Conservation (phyloP, 2,888 invertebrate species). For the Orgyia antiqua region DNA sequence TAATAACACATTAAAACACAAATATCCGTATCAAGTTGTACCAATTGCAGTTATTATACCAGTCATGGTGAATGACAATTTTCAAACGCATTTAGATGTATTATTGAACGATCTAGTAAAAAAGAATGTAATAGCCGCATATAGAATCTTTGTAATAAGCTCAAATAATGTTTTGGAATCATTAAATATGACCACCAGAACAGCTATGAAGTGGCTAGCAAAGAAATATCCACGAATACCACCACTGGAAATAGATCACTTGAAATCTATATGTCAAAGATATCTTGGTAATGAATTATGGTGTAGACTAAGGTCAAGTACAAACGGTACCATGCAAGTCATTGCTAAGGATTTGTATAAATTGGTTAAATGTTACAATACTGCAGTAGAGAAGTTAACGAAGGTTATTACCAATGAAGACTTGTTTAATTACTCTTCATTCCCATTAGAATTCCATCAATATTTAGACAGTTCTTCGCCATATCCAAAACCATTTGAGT, state of each 20-base stretch:
- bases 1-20: slow-evolving; percentile 46
- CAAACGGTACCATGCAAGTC: slow-evolving; percentile 50
- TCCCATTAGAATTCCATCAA: slow-evolving; percentile 81
- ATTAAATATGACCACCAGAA: slow-evolving; percentile 48
- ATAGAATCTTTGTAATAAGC: slow-evolving; percentile 50
- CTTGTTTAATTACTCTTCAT: slow-evolving; percentile 77
- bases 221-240: slow-evolving; percentile 67
- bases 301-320: slow-evolving; percentile 66
- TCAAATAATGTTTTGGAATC: slow-evolving; percentile 42
- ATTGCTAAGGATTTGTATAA: slow-evolving; percentile 76
- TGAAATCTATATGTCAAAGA: slow-evolving; percentile 74
- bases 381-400: slow-evolving; percentile 80
- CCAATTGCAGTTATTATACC: slow-evolving; percentile 60
- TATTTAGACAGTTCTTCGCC: slow-evolving; percentile 68
- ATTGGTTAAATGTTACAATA: slow-evolving; percentile 82
- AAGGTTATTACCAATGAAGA: slow-evolving; percentile 79
- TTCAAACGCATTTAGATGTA: slow-evolving; percentile 35
- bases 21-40: slow-evolving; percentile 58
- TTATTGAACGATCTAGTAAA: slow-evolving; percentile 38
- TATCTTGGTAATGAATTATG: slow-evolving; percentile 81
- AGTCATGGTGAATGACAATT: slow-evolving; percentile 25
- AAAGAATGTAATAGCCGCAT: slow-evolving; percentile 50
- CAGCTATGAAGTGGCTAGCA: slow-evolving; percentile 70
- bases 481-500: slow-evolving; percentile 81
- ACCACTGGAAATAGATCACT: slow-evolving; percentile 76